Percentiles rank a stretch among this genome's conserved stretches.
Evolutionary conservation across 2,888 invertebrate species (phyloP).

Genomic region (Ganaspis brasiliensis): DNA sequence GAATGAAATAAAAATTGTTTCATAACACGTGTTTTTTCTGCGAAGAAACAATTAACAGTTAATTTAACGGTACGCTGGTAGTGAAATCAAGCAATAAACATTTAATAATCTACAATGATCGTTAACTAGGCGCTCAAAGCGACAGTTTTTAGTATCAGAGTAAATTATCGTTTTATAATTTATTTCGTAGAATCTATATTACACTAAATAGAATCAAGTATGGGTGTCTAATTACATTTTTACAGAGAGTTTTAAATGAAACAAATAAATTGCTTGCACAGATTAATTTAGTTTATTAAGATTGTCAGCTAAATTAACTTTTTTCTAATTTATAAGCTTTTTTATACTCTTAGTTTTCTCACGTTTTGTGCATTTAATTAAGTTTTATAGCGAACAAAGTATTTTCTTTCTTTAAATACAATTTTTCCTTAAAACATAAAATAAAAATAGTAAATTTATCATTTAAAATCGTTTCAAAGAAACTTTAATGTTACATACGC

Average conservation of each 20-base stretch:
- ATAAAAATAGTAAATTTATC: too few species aligned
- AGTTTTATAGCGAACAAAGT: too few species aligned
- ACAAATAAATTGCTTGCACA: too few species aligned
- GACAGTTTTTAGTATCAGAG: constrained; percentile 15
- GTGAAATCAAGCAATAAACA: constrained; percentile 32
- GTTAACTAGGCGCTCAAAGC: not conserved
- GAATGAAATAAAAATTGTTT: constrained; percentile 7
- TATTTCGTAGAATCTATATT: not conserved
- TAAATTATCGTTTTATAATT: constrained; percentile 17
- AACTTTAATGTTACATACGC: constrained; percentile 7
- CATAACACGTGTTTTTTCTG: not conserved
- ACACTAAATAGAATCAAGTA: not conserved
- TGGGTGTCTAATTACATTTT: not conserved
- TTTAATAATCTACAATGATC: constrained; percentile 23
- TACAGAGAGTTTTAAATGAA: too few species aligned
- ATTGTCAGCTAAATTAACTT: too few species aligned
- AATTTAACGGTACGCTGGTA: constrained; percentile 13
- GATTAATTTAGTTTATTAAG: too few species aligned
- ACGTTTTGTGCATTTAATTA: too few species aligned
- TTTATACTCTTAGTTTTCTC: too few species aligned
- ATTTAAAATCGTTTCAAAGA: not conserved
- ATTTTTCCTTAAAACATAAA: too few species aligned
- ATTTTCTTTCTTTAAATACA: too few species aligned
- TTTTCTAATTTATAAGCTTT: too few species aligned
- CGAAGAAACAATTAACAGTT: constrained; percentile 19